A percentile compares a stretch with the other conserved stretches of the same genome.
These are phyloP conservation scores for Propsilocerus akamusi DNA, from an alignment of 1,140 invertebrate genomes.

Conservation along the genomic window DNA sequence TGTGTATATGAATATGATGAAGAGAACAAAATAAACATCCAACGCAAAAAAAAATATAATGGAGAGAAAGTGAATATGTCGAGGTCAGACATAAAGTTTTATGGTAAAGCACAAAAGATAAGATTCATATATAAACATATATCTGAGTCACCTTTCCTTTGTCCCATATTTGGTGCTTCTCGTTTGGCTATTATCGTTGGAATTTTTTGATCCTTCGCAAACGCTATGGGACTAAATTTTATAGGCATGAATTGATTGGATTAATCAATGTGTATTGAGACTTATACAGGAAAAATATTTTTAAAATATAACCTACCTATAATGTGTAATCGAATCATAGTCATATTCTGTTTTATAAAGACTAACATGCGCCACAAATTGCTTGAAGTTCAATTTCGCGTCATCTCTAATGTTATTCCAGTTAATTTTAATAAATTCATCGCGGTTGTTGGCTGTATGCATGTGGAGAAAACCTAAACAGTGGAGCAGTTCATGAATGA, in stretches of 20 bases:
- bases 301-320: too few relatives aligned
- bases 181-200: not conserved
- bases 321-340: not conserved
- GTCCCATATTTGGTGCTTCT: not conserved
- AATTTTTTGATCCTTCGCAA: not conserved
- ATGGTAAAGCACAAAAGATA: not conserved
- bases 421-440: constrained; percentile 43
- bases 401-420: constrained; percentile 43
- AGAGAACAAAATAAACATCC: too few relatives aligned
- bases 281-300: too few relatives aligned
- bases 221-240: not conserved
- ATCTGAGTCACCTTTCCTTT: not conserved
- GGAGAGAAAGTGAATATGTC: too few relatives aligned
- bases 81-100: not conserved
- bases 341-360: not conserved
- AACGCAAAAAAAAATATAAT: too few relatives aligned
- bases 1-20: not conserved
- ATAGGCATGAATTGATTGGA: too few relatives aligned
- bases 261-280: too few relatives aligned
- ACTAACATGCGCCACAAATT: not conserved
- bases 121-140: not conserved
- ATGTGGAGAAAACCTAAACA: constrained; percentile 53
- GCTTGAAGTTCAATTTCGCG: constrained; percentile 42
- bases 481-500: constrained; percentile 50
- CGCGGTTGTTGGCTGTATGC: constrained; percentile 47